These are phyloP conservation scores for Phrynocephalus vlangalii DNA, from an alignment of 2,797 vertebrate genomes.

Conservation along the genomic window DNA sequence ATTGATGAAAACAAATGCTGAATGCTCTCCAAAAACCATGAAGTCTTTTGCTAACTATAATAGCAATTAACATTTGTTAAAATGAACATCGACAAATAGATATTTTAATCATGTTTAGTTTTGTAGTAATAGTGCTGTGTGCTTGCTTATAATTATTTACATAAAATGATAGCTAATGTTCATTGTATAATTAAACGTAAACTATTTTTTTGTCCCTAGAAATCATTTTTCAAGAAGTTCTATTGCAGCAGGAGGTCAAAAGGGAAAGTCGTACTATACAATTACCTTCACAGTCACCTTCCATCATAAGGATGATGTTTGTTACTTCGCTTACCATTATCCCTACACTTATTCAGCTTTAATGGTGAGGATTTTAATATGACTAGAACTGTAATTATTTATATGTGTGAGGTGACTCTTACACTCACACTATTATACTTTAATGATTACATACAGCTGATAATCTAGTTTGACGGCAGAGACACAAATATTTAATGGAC, in stretches of 20 bases:
- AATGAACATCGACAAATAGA: not conserved
- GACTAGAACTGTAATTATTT: slow-evolving; percentile 8
- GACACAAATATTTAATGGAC: slow-evolving; percentile 17
- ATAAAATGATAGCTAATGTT: not conserved
- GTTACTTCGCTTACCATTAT: slow-evolving; percentile 99
- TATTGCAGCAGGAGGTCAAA: slow-evolving; percentile 93
- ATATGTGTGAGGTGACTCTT: not conserved
- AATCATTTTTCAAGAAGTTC: slow-evolving; percentile 98
- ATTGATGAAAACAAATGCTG: slow-evolving; percentile 3
- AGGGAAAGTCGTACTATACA: slow-evolving; percentile 97
- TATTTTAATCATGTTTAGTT: not conserved
- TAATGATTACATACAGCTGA: not conserved
- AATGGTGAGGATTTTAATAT: slow-evolving; percentile 83
- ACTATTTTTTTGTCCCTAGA: slow-evolving; percentile 73
- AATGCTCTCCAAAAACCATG: not conserved
- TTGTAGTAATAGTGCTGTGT: not conserved
- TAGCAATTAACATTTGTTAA: not conserved
- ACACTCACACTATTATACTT: not conserved
- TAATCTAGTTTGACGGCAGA: not conserved
- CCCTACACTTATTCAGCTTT: slow-evolving; percentile 96
- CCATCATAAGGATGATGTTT: slow-evolving; percentile 95
- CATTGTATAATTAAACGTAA: slow-evolving; percentile 31
- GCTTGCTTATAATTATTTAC: not conserved
- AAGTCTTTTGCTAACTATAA: not conserved
- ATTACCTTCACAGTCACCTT: slow-evolving; percentile 94